Evolutionary conservation across 64 coral and sea anemone species (phyloP), one percentile per base, ranked within the genome.

Genomic region (Actinia tenebrosa): DNA sequence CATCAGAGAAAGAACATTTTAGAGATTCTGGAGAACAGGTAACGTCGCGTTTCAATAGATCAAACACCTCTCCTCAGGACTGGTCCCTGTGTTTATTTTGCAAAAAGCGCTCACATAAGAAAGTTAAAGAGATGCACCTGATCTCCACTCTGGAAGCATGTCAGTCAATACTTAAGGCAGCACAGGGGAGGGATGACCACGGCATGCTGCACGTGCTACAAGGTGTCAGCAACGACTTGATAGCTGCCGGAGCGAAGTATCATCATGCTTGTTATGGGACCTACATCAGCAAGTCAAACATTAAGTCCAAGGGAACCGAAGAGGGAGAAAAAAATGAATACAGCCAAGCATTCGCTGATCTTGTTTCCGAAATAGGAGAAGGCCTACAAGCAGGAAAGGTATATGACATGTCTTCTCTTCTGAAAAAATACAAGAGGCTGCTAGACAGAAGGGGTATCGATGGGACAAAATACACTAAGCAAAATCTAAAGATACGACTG

Each of bases 171-270:
- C 13, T 16, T 16, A 45, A 80, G 43, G 13, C 10, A 16, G 78
- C 78, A 46, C 11, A 46, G 43, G 78, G 11, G 19, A 80, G 43
- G 25, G 43, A 53, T 80, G 78, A 80, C 19, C 42, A 45, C 3
- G 78, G 17, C 19, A 45, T 80, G 46, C 46, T 45, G 42, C 43
- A 45, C 16, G 84, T 94, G 43, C 26, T 84, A 25, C 20, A 2
- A 71, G n/a, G 66, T 50, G 53, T 45, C 19, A 69, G 45, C 30
- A n/a, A 20, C 45, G 91, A 92, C 60, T 66, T 92, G 0, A 84
- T 92, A 61, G 86, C 91, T 45, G 91, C 87, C 18, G 91, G 64
- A 84, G 91, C 61, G 26, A 92, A 50, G 60, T 92, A 92, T 27
- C 81, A 89, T 54, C 77, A 92, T 64, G 18, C 63, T 26, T 88